These are phyloP conservation scores for Noctua comes DNA, from an alignment of 2,888 invertebrate genomes.

Conservation along the genomic window DNA sequence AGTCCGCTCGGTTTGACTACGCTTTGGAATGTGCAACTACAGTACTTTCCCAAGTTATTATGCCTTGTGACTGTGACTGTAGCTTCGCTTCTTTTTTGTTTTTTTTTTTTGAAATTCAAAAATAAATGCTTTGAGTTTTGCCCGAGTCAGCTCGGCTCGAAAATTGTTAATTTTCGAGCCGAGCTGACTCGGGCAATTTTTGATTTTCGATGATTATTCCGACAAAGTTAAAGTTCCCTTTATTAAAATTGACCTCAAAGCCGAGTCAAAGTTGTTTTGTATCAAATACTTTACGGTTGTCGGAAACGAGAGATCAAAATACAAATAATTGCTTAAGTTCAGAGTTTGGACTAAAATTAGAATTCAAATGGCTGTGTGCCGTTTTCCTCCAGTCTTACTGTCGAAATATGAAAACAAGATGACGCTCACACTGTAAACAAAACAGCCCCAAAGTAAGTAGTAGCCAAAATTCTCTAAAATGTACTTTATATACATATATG, in stretches of 20 bases:
- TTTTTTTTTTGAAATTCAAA: no score
- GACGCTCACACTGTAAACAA: neutral
- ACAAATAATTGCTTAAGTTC: constrained; percentile 1
- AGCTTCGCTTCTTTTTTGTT: no score
- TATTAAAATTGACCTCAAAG: neutral
- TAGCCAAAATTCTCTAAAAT: neutral
- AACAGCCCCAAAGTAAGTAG: neutral
- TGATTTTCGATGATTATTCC: neutral
- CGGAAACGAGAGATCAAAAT: neutral
- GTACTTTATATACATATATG: no score
- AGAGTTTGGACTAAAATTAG: neutral
- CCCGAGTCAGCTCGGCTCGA: no score
- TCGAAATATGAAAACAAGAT: constrained; percentile 15
- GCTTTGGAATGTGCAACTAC: no score
- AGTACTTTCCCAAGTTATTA: no score
- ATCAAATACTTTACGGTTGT: neutral
- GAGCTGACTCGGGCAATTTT: neutral
- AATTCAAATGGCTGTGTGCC: neutral
- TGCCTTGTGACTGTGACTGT: no score
- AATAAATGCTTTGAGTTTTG: no score
- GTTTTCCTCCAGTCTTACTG: no score
- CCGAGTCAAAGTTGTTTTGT: neutral
- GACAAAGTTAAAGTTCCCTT: neutral
- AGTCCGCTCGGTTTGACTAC: neutral
- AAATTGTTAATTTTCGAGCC: no score